Evolutionary conservation across 2,888 invertebrate genomes (phyloP), one percentile per base, ranked within the genome.

Genomic region (Drosophila anomelani): DNA sequence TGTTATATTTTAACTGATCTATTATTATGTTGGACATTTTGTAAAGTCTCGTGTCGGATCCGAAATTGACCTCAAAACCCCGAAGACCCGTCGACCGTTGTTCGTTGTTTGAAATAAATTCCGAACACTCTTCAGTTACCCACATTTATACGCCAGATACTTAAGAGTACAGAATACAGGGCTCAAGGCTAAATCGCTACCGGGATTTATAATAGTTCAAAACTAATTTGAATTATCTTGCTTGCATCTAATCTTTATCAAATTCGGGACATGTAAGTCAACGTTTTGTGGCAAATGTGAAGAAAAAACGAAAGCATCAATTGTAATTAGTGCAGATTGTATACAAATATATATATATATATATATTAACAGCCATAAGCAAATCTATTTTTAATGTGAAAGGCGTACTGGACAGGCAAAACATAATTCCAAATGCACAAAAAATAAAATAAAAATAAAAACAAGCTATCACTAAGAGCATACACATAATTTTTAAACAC

Each of bases 261-360:
- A 54, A 47, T 55, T 55, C 32, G 54, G 57, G 36, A n/a, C 53
- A 15, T 54, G 51, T 68, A 34, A 39, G 51, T 32, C 26, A 23
- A 36, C 36, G 20, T 43, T 44, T 23, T 38, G 47, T 20, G 46
- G 57, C 23, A 34, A 5, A 1, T 20, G 15, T 34, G 36, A 38
- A 51, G 34, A 63, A 58, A 63, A 23, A 23, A 23, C 20, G 34
- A 41, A 57, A 15, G 34, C 70, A 66, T 29, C 46, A 57, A 53
- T 51, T 85, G 72, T 82, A 82, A 85, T 80, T 78, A 78, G 73
- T 49, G 20, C 75, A 59, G 80, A 67, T 26, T 61, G 71, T 64
- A 69, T 59, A 47, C 53, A 26, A 26, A 46, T 32, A 32, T 34
- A 51, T 67, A 67, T 53, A 66, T 66, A 46, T 20, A 49, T 34